Base-by-base conservation (phyloP, 2,113 vertebrate genomes). In the Enhydra lutris region DNA sequence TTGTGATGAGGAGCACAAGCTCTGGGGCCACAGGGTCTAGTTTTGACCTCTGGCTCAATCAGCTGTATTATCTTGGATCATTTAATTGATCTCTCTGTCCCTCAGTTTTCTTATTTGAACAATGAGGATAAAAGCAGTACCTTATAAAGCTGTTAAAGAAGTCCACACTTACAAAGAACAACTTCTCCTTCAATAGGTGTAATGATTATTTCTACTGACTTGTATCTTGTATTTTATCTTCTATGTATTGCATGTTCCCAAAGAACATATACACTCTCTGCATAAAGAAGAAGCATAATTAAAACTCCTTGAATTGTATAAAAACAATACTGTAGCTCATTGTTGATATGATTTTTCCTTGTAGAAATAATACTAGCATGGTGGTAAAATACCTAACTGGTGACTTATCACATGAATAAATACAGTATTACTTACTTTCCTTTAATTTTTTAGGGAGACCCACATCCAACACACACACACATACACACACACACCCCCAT, bases 1-100 rank as follows among this genome's bases (percentile, higher is more conserved):
- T 1, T 34, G 1, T 4, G 8, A 55, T 21, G n/a, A 78, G 78
- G 57, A 21, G 1, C 6, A 2, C 0, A 18, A 10, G n/a, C 13
- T 42, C 31, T 34, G 29, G 21, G 7, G 18, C 8, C n/a, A 45
- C 4, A 7, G 18, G 9, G 3, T 52, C 26, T 42, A 15, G 31
- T 4, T 71, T 15, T 45, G 8, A 67, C 5, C 69, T 67, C 47
- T 47, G n/a, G 4, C 12, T 74, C 67, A 71, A 36, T 12, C 59
- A 11, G 0, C 42, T 63, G 17, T 74, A 42, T 50, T 63, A 29
- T 26, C 59, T 82, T 67, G 24, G 11, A 71, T 59, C 36, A 42
- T 42, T 29, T 36, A 74, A 88, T 86, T 47, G n/a, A 36, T 74
- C 21, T 83, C 34, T 69, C 83, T 76, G n/a, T 47, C 79, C 15